These are phyloP conservation scores for Phrynocephalus forsythii DNA, from an alignment of 2,797 vertebrate species.

Conservation along the genomic window DNA sequence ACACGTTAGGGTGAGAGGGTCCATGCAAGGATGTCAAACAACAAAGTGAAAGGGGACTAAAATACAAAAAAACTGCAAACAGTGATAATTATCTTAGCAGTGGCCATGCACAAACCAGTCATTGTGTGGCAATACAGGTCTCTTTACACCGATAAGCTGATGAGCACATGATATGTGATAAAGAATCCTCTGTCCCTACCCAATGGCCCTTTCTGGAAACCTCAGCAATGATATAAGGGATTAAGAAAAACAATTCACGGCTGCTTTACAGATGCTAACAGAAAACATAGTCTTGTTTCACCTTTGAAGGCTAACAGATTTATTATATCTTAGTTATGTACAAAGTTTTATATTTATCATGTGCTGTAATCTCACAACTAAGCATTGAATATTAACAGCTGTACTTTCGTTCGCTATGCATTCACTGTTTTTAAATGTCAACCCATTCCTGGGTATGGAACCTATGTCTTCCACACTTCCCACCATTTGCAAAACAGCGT, in stretches of 20 bases:
- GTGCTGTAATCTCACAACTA: not conserved
- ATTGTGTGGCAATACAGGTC: not conserved
- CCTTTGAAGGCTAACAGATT: not conserved
- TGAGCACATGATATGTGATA: not conserved
- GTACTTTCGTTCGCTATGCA: not conserved
- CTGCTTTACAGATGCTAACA: slow-evolving; percentile 14
- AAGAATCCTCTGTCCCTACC: not conserved
- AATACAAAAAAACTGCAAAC: not conserved
- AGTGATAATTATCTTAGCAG: slow-evolving; percentile 2
- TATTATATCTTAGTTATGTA: not conserved
- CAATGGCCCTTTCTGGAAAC: not conserved
- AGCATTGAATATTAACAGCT: not conserved
- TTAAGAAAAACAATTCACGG: slow-evolving; percentile 5
- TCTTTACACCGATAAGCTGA: not conserved
- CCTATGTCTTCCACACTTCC: too few species aligned
- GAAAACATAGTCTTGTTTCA: not conserved
- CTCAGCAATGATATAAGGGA: not conserved
- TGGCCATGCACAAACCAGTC: not conserved
- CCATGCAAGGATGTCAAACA: not conserved
- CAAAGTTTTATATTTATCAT: not conserved
- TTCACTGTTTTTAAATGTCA: slow-evolving; percentile 24
- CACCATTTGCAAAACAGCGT: too few species aligned
- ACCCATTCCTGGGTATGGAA: not conserved
- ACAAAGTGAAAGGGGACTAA: not conserved
- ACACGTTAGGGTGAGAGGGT: not conserved